Conservation (phyloP, 1,140 invertebrate species). For the Campoletis sonorensis region DNA sequence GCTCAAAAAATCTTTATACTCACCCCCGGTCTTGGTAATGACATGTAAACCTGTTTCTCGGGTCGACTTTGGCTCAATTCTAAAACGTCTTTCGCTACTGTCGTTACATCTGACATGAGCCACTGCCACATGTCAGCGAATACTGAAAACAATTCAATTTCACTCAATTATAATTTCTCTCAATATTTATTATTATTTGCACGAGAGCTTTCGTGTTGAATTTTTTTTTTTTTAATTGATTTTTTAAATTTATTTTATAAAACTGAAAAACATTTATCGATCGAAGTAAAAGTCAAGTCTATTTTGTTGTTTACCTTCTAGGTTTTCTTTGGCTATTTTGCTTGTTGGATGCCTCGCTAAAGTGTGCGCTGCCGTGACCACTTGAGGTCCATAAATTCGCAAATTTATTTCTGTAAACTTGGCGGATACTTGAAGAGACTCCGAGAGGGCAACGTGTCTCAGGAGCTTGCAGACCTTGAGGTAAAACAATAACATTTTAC, state of each 20-base stretch:
- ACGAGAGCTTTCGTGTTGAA: no score
- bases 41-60: conserved; percentile 96
- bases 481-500: neutral
- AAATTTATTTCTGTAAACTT: conserved; percentile 97
- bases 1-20: conserved; percentile 69
- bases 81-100: conserved; percentile 92
- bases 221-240: no score
- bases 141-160: conserved; percentile 77
- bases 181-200: no score
- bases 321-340: conserved; percentile 97
- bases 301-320: conserved; percentile 81
- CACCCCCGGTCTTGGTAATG: conserved; percentile 94
- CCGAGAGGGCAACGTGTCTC: conserved; percentile 95
- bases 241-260: no score
- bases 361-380: conserved; percentile 94
- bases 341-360: conserved; percentile 93
- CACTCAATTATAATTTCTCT: no score
- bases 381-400: conserved; percentile 95
- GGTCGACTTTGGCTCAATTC: conserved; percentile 87
- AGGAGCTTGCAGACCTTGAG: conserved; percentile 95
- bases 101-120: conserved; percentile 91
- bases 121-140: conserved; percentile 99
- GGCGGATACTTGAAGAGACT: conserved; percentile 95
- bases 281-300: no score
- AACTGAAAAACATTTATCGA: no score